Conservation (phyloP, 2,797 vertebrate species). For the Ciconia nigra region DNA sequence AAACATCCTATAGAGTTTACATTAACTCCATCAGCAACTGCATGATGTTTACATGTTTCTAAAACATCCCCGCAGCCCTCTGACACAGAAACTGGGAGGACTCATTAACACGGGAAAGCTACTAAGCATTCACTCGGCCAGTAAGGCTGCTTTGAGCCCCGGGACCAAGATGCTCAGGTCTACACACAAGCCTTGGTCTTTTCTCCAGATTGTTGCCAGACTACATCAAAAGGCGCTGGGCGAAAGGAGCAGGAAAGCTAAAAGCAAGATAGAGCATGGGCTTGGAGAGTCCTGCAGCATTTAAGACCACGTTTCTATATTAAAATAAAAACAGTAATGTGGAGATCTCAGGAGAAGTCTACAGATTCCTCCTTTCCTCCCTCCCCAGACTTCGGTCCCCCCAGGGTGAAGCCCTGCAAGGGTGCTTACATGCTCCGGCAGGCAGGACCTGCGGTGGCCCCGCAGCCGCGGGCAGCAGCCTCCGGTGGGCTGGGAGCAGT, state of each 20-base stretch:
- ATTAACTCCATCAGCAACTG: conserved; percentile 20
- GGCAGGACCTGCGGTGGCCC: not conserved
- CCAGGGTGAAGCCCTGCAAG: not conserved
- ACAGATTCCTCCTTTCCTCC: not conserved
- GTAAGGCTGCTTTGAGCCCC: not conserved
- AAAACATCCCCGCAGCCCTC: conserved; percentile 10
- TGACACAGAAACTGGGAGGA: not conserved
- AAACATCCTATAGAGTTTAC: conserved; percentile 52
- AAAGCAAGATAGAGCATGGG: not conserved
- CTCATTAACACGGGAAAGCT: not conserved
- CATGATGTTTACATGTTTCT: conserved; percentile 24
- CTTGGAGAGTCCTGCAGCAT: not conserved
- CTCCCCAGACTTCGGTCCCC: not conserved
- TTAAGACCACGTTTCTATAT: not conserved
- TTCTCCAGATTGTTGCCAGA: not conserved
- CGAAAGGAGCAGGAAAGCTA: not conserved
- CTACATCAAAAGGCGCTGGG: not conserved
- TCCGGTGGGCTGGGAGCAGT: rapidly evolving
- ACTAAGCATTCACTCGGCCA: not conserved
- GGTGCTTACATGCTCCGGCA: not conserved
- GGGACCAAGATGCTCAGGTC: not conserved
- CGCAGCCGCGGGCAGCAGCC: rapidly evolving
- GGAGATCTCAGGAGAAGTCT: not conserved
- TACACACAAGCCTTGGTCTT: not conserved
- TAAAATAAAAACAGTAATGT: not conserved